phyloP scores from a whole-genome alignment of 1,140 invertebrate species.

The Leptopilina clavipes region DNA sequence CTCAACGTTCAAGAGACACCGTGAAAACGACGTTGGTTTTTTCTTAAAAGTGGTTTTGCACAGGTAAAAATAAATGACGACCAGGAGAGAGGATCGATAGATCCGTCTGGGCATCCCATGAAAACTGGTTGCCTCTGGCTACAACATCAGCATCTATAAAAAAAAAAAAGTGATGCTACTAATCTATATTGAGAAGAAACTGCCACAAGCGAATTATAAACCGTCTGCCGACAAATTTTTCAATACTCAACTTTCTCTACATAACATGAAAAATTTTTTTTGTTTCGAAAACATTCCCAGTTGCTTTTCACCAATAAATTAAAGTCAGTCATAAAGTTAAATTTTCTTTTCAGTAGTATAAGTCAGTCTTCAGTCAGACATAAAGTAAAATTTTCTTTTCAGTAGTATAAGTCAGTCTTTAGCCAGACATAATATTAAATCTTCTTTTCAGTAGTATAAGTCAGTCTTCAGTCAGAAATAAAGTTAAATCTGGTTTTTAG shows the following conservation, averaged over 20 bases:
- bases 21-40: neutral
- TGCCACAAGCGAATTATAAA: neutral
- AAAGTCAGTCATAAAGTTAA: too few species aligned
- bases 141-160: neutral
- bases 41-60: slow-evolving; percentile 10
- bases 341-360: too few species aligned
- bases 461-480: too few species aligned
- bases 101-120: neutral
- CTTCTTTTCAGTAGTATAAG: too few species aligned
- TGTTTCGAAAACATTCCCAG: too few species aligned
- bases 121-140: slow-evolving; percentile 12
- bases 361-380: too few species aligned
- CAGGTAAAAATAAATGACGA: slow-evolving; percentile 33
- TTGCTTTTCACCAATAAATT: too few species aligned
- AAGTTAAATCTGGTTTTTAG: too few species aligned
- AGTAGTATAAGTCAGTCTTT: too few species aligned
- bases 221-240: neutral
- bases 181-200: slow-evolving; percentile 28
- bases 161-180: slow-evolving; percentile 1
- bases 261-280: neutral
- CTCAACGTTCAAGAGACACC: neutral
- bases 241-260: too few species aligned
- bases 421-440: too few species aligned
- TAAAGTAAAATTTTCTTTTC: too few species aligned
- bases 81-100: slow-evolving; percentile 4